phyloP scores from a whole-genome alignment of 2,888 invertebrate species.

The Drosophila vallismaia region DNA sequence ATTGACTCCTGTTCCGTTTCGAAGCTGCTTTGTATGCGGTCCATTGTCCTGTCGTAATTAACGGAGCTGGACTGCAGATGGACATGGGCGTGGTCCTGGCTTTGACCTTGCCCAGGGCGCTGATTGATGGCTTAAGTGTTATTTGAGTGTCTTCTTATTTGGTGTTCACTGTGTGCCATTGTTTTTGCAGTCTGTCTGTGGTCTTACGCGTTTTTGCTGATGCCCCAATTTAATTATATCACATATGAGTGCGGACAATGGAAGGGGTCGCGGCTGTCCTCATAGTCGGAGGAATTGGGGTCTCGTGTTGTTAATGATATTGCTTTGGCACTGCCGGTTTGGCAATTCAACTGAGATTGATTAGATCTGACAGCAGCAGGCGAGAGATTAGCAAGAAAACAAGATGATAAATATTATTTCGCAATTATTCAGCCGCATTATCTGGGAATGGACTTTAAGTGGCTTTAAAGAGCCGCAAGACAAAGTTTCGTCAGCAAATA shows the following conservation, averaged over 20 bases:
- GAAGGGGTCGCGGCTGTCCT: not conserved
- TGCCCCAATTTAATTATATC: constrained; percentile 59
- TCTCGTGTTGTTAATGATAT: constrained; percentile 68
- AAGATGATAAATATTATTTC: constrained; percentile 37
- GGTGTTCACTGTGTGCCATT: constrained; percentile 24
- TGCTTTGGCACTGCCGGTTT: constrained; percentile 44
- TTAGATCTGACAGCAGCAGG: constrained; percentile 38
- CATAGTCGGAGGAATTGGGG: constrained; percentile 1
- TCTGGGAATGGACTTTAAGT: not conserved
- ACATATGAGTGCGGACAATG: constrained; percentile 23
- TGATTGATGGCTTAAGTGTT: constrained; percentile 74
- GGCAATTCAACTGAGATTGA: constrained; percentile 61
- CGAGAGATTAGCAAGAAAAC: constrained; percentile 14
- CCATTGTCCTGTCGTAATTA: constrained; percentile 66
- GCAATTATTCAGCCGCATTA: constrained; percentile 19
- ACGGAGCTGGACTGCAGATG: constrained; percentile 30
- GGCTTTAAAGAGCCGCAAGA: constrained; percentile 2
- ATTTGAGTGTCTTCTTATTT: constrained; percentile 65
- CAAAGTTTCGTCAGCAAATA: constrained; percentile 8
- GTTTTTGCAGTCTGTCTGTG: constrained; percentile 23
- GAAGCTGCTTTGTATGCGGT: constrained; percentile 53
- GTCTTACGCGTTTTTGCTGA: constrained; percentile 13
- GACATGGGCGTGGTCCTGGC: constrained; percentile 16
- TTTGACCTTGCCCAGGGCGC: constrained; percentile 64
- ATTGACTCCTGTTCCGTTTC: constrained; percentile 9